Evolutionary conservation across 1,140 invertebrate species (phyloP), one percentile per base, ranked within the genome.

Genomic region (Agrypnia vestita): DNA sequence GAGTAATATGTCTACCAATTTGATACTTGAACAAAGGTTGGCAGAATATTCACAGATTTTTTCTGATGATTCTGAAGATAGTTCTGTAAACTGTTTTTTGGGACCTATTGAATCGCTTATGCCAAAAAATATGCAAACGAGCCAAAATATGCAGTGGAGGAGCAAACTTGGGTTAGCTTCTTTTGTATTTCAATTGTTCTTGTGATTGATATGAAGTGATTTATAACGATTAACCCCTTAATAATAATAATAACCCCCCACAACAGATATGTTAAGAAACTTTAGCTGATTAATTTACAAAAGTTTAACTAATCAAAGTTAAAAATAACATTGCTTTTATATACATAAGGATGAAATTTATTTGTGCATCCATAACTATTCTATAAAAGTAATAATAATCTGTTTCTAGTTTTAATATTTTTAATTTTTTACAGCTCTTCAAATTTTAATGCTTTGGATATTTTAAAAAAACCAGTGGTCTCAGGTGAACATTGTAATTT

Each of bases 111-210:
- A 83, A n/a, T 61, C 44, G 56, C 44, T 83, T 19, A 35, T 83
- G 19, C 61, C 19, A 71, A 79, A 76, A 35, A 83, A 83, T 72
- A 73, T 78, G 19, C 72, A 78, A 59, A 83, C 79, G 12, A 47
- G 69, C 7, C 82, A 83, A 76, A 80, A 79, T 25, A 75, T 53
- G 13, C 9, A n/a, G 1, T 83, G 82, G 82, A 75, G 78, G 71
- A 67, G 56, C 64, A 80, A 69, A 59, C 72, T 83, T 21, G 71
- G 53, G 82, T 82, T 47, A 62, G 74, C n/a, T 78, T 17, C n/a
- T 56, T 9, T 9, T 13, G 11, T 59, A 21, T 19, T 21, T 59
- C 8, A 0, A 3, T 19, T 6, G 3, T 59, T 59, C 12, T 1
- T 17, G 17, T 59, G 55, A 1, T 15, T 15, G 19, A 10, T n/a